Evolutionary conservation across 2,113 vertebrate species (phyloP).

Genomic region (Phyllostomus hastatus): DNA sequence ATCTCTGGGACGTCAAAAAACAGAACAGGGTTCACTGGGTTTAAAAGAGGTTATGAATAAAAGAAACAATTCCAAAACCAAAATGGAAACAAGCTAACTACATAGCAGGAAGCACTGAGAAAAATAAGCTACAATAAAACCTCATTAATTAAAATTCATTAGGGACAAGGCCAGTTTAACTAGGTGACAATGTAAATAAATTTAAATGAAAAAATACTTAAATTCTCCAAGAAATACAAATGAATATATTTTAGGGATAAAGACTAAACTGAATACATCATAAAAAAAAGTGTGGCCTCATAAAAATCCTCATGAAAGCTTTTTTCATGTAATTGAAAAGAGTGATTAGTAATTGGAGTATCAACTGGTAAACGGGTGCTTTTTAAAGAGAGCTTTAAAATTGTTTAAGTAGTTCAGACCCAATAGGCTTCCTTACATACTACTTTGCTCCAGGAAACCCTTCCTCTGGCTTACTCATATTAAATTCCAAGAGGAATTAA

Average conservation of each 20-base stretch:
- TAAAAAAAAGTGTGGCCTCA: background rate
- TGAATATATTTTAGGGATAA: background rate
- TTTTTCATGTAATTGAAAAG: background rate
- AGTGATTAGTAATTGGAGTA: background rate
- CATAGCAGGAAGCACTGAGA: background rate
- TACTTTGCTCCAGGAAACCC: constrained; percentile 15
- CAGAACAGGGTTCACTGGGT: background rate
- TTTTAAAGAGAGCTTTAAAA: constrained; percentile 9
- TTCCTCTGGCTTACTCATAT: constrained; percentile 24
- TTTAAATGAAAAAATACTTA: background rate
- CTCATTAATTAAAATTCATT: constrained; percentile 34
- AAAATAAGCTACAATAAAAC: constrained; percentile 35
- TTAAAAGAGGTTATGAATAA: constrained; percentile 10
- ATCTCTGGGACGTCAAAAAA: constrained; percentile 36
- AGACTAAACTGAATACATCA: background rate
- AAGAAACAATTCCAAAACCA: constrained; percentile 46
- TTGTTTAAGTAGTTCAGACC: background rate
- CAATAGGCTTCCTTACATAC: background rate
- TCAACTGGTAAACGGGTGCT: background rate
- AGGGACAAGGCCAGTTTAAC: background rate
- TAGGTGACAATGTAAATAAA: background rate
- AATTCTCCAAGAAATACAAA: constrained; percentile 31
- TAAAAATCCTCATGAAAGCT: background rate
- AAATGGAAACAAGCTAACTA: constrained; percentile 44
- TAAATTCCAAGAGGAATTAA: constrained; percentile 46